Base-by-base conservation (phyloP, 37 sponge, comb jelly and placozoan genomes). In the Diacarnus erythraeanus region DNA sequence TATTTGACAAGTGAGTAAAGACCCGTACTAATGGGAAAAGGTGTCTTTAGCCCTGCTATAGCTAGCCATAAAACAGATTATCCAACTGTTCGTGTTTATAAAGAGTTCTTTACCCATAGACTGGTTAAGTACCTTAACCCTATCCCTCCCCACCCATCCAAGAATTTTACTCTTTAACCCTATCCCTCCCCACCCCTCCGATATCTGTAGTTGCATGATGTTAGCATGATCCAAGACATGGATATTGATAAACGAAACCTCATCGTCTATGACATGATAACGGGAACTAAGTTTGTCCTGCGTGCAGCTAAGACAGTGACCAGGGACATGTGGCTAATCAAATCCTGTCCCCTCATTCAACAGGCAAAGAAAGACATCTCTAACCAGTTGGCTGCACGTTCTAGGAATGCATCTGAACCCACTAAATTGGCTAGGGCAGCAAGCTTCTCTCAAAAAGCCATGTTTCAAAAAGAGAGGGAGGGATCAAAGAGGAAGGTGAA, bases 281-380 rank as follows among this genome's bases (percentile, higher is more conserved):
- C 83, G 8, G 89, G 89, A 17, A 82, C 74, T 23, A 88, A 88
- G 61, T 82, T 78, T 79, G 73, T 77, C 25, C 81, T 87, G 27
- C 30, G 59, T 38, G 77, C 84, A 25, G 2, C 70, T 15, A 76
- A 70, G 43, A 59, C 84, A 3, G 61, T 65, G 0, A 23, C 64
- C 23, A 60, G 82, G 27, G 74, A 82, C 59, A 27, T 1, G n/a
- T 82, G 82, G 82, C 65, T 82, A 20, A 31, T 22, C 36, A 42
- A 30, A 20, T 38, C 82, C 1, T 6, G 59, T 36, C n/a, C 60
- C 20, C 65, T 82, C 47, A 82, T 82, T 33, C 64, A 38, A 25
- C 2, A 29, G 42, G 83, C 74, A 29, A 82, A 82, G 67, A 74
- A 6, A 34, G 51, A 82, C 6, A 15, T 40, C 47, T 57, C 73